Conservation (phyloP, 2,113 vertebrate genomes). For the Natator depressus region DNA sequence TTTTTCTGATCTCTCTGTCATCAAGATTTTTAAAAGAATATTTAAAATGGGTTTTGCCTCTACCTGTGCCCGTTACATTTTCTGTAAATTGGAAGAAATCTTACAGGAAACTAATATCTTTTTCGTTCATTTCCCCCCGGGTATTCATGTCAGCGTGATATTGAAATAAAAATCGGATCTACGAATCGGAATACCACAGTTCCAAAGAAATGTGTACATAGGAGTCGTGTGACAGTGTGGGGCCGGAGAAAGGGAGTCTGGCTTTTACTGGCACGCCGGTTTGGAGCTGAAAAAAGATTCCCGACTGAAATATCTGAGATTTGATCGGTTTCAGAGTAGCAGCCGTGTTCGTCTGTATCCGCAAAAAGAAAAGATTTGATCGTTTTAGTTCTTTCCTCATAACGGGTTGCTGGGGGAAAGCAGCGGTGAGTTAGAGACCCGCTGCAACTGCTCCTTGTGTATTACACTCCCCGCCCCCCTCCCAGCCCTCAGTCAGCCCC, state of each 20-base stretch:
- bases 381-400: background rate
- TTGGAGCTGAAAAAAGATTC: background rate
- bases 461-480: background rate
- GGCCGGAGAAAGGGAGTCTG: background rate
- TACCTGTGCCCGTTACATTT: background rate
- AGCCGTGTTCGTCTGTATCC: too few species aligned
- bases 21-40: background rate
- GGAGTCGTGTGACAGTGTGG: background rate
- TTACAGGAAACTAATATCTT: constrained; percentile 35
- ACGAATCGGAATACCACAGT: background rate
- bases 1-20: background rate
- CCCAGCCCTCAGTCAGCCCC: background rate
- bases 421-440: background rate
- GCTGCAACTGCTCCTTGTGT: background rate
- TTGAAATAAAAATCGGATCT: constrained; percentile 25
- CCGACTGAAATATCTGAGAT: background rate
- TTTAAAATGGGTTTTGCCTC: background rate
- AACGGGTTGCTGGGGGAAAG: background rate
- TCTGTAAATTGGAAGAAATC: background rate
- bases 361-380: background rate
- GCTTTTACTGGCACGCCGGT: background rate
- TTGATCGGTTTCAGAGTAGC: background rate
- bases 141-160: constrained; percentile 27
- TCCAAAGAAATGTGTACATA: background rate
- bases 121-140: constrained; percentile 5